Evolutionary conservation across 2,797 vertebrate genomes (phyloP).

Genomic region (Helicolenus hilgendorfi): DNA sequence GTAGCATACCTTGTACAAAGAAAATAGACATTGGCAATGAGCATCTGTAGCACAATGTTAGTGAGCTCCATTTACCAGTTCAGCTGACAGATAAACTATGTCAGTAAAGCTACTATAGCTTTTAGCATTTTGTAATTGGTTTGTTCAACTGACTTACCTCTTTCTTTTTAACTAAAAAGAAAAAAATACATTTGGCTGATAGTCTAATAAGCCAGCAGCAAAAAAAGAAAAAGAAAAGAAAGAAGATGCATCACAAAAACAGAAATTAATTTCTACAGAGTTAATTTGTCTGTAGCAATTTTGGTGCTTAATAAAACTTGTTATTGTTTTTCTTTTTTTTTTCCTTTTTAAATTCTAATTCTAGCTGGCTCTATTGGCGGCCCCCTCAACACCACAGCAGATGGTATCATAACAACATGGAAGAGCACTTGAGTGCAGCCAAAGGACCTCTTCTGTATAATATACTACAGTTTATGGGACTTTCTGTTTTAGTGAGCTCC

Average conservation of each 20-base stretch:
- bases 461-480: conserved; percentile 40
- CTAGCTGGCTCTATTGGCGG: neutral
- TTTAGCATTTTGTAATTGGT: conserved; percentile 13
- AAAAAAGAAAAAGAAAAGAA: neutral
- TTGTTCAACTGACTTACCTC: conserved; percentile 12
- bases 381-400: conserved; percentile 3
- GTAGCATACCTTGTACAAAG: neutral
- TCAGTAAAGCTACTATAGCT: neutral
- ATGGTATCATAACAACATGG: conserved; percentile 19
- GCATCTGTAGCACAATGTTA: neutral
- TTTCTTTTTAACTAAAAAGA: neutral
- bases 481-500: conserved; percentile 64
- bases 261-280: neutral
- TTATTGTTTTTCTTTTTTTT: neutral
- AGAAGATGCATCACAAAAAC: neutral
- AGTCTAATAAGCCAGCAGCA: neutral
- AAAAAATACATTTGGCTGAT: neutral
- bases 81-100: neutral
- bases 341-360: neutral
- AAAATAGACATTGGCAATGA: neutral
- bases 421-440: conserved; percentile 17
- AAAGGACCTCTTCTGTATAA: conserved; percentile 36
- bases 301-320: conserved; percentile 3
- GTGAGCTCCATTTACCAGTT: neutral
- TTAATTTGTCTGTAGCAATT: conserved; percentile 8